These are phyloP conservation scores for Drosophila lacteicornis DNA, from an alignment of 1,140 invertebrate species.

Conservation along the genomic window DNA sequence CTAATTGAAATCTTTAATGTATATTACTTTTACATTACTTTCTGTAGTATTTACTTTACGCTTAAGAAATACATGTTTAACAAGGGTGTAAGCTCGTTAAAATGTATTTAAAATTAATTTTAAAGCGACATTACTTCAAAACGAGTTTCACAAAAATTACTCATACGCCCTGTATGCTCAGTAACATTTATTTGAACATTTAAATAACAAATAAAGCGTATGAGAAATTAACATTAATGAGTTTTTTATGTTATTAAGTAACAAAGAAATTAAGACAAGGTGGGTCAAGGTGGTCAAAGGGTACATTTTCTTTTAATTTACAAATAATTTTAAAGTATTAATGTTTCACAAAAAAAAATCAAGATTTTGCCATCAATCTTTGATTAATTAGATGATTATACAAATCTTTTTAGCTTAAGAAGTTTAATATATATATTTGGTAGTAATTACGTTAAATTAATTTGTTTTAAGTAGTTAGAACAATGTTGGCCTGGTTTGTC, in stretches of 20 bases:
- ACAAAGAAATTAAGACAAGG: background rate
- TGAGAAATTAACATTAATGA: background rate
- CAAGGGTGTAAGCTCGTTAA: background rate
- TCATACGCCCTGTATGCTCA: slow-evolving; percentile 11
- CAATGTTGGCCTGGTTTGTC: too few species aligned
- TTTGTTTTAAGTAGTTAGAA: too few species aligned
- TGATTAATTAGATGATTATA: too few species aligned
- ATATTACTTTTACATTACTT: background rate
- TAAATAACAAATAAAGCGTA: background rate
- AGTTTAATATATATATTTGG: too few species aligned
- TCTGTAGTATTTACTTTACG: background rate
- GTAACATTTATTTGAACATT: background rate
- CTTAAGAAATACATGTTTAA: background rate
- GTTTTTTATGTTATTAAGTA: background rate
- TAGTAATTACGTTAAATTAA: too few species aligned
- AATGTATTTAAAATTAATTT: background rate
- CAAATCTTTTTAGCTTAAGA: too few species aligned
- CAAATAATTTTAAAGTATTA: too few species aligned
- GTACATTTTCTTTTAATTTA: too few species aligned
- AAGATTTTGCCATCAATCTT: too few species aligned
- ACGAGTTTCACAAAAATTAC: slow-evolving; percentile 4
- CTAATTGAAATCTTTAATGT: too few species aligned
- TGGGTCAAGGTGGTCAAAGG: too few species aligned
- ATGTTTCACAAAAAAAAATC: too few species aligned
- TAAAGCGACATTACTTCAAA: background rate